These are phyloP conservation scores for Drosophila stalkeri DNA, from an alignment of 2,888 invertebrate species.

Conservation along the genomic window DNA sequence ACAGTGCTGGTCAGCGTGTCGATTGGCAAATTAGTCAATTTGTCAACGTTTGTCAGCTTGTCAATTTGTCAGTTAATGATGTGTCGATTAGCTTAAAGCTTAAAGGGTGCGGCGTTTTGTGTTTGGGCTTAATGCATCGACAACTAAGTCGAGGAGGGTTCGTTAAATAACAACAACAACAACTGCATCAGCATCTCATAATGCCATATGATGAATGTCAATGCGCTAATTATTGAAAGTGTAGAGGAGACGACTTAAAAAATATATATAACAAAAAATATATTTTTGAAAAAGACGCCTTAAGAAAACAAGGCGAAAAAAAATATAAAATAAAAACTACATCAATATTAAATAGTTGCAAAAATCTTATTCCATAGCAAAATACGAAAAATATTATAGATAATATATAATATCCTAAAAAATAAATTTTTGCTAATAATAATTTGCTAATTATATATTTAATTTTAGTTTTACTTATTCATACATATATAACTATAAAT, in stretches of 20 bases:
- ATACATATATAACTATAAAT: too few species aligned
- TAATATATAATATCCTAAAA: neutral
- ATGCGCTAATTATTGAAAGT: constrained; percentile 17
- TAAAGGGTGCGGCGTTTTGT: constrained; percentile 45
- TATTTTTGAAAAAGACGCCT: too few species aligned
- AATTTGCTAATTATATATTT: too few species aligned
- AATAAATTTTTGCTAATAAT: neutral
- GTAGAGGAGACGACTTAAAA: neutral
- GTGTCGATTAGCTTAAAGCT: constrained; percentile 52
- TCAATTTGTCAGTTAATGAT: constrained; percentile 30
- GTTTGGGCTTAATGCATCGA: constrained; percentile 29
- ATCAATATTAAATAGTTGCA: neutral
- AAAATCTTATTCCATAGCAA: constrained; percentile 3
- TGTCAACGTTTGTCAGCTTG: constrained; percentile 9
- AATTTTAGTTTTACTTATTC: too few species aligned
- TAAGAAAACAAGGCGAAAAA: neutral
- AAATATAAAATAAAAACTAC: neutral
- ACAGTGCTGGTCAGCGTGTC: constrained; percentile 4
- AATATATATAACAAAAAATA: too few species aligned
- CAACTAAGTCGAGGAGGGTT: constrained; percentile 45
- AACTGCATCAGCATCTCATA: constrained; percentile 13
- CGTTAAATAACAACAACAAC: constrained; percentile 23
- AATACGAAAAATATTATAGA: neutral
- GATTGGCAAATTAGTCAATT: constrained; percentile 8
- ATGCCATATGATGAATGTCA: constrained; percentile 38